These are phyloP conservation scores for Macrostomum lignano DNA, from an alignment of 1,140 invertebrate genomes.

Conservation along the genomic window DNA sequence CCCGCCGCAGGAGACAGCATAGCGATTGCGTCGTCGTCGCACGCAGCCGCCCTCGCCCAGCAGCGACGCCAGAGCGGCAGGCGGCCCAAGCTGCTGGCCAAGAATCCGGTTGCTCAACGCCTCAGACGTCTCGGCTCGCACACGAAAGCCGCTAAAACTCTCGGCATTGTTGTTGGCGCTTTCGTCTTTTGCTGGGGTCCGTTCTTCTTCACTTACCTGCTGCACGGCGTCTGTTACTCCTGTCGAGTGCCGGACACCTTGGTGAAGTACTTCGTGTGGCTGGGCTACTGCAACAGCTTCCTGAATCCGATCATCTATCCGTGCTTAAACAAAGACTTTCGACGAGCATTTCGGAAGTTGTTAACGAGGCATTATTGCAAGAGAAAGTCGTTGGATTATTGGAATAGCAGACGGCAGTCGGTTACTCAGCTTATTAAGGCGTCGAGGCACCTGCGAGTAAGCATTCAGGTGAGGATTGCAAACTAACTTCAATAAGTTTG, in stretches of 20 bases:
- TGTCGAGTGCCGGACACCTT: constrained; percentile 16
- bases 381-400: neutral
- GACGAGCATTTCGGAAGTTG: constrained; percentile 42
- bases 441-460: too few relatives aligned
- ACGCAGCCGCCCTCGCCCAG: too few relatives aligned
- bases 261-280: constrained; percentile 49
- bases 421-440: too few relatives aligned
- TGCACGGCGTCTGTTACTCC: constrained; percentile 15
- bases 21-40: too few relatives aligned
- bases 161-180: constrained; percentile 26
- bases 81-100: too few relatives aligned
- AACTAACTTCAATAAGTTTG: too few relatives aligned
- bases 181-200: constrained; percentile 27
- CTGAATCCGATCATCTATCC: constrained; percentile 52
- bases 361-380: constrained; percentile 8
- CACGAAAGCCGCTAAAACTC: constrained; percentile 37
- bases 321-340: constrained; percentile 63
- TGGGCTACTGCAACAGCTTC: constrained; percentile 82
- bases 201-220: constrained; percentile 22
- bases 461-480: too few relatives aligned
- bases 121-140: constrained; percentile 32
- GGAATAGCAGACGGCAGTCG: too few relatives aligned
- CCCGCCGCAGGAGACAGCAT: too few relatives aligned
- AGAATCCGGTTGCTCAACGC: constrained; percentile 3
- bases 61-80: too few relatives aligned